Base-by-base conservation (phyloP, 2,797 vertebrate species). In the Oceanodroma leucorhoa region DNA sequence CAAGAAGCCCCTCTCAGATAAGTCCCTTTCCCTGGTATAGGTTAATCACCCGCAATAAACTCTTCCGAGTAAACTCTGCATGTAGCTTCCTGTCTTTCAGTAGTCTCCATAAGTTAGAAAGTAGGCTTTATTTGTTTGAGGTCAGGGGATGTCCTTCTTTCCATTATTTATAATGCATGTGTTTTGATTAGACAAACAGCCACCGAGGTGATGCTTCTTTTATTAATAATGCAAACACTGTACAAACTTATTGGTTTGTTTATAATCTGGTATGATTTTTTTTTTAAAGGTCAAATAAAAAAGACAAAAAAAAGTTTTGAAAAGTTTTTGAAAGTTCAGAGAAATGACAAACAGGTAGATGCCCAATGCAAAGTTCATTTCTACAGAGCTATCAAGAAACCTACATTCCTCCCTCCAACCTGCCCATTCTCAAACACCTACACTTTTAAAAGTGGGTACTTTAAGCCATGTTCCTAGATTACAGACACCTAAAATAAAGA, bases 261-360 rank as follows among this genome's bases (percentile, higher is more conserved):
- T 97, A 83, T 97, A 97, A 96, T 97, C 89, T 94, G 89, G 66
- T 93, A 81, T 51, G 22, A 21, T 43, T 69, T 55, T 66, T 80
- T 66, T 80, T 81, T 36, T 2, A 71, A 96, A 96, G 72, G 61
- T 93, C 78, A 86, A 91, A 93, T 91, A 89, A 94, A 96, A 96
- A 97, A 93, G n/a, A 38, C 24, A 87, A 94, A 26, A 58, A 94
- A 92, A 91, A 64, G 36, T 91, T 97, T 91, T 82, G 91, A 83
- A 96, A 97, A 96, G 69, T 66, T 96, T 95, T 95, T 95, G 96
- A 92, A 96, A 94, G 83, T 94, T 93, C 87, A 41, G 92, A 95
- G 80, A 90, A 94, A 95, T 94, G 85, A 66, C 72, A 85, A 96
- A 91, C 85, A 93, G 75, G 81, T 82, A 93, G 89, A 69, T 94